These are phyloP conservation scores for Lydus trimaculatus DNA, from an alignment of 2,888 invertebrate species.

Conservation along the genomic window DNA sequence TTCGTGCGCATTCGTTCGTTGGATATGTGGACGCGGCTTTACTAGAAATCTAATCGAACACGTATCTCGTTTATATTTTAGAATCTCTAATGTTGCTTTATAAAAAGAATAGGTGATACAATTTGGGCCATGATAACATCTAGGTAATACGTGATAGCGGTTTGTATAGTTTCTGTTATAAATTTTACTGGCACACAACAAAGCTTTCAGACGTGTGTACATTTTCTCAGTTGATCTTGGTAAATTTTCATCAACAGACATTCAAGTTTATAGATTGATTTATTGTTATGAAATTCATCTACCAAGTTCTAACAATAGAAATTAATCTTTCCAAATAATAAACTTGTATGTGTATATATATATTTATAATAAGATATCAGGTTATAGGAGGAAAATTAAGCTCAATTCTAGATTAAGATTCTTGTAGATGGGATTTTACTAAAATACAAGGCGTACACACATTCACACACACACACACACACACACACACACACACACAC, in stretches of 20 bases:
- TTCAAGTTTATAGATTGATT: background rate
- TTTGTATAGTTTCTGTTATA: background rate
- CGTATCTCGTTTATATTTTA: background rate
- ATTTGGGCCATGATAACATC: background rate
- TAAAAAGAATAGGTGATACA: background rate
- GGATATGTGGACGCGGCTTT: too few relatives aligned
- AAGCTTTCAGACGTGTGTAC: background rate
- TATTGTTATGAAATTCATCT: background rate
- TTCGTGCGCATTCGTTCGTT: too few relatives aligned
- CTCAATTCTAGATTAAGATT: background rate
- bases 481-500: too few relatives aligned
- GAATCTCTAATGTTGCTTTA: background rate
- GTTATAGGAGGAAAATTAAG: background rate
- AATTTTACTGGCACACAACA: background rate
- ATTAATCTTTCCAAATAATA: background rate
- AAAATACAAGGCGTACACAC: background rate
- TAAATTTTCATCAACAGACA: background rate
- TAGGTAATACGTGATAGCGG: background rate
- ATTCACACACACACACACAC: too few relatives aligned
- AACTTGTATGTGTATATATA: background rate
- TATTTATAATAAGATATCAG: background rate
- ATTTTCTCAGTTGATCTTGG: background rate
- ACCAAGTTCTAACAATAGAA: background rate
- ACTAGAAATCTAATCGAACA: background rate
- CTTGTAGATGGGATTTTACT: background rate